These are phyloP conservation scores for Choloepus hoffmanni DNA, from an alignment of 2,113 vertebrate genomes.

Conservation along the genomic window DNA sequence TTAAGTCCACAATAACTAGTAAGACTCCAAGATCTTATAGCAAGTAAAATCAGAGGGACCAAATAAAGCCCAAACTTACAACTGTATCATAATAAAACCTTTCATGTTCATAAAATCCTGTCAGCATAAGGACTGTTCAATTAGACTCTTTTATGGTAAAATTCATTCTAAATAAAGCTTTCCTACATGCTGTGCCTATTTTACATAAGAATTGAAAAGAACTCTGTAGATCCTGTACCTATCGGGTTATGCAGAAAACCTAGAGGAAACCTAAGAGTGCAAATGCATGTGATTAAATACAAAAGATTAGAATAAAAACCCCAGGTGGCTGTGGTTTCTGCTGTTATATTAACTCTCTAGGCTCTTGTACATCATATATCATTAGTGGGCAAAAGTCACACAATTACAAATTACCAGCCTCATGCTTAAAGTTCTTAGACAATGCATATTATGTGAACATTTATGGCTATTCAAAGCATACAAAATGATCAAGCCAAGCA, in stretches of 20 bases:
- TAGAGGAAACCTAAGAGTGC: slow-evolving; percentile 46
- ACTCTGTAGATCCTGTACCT: slow-evolving; percentile 43
- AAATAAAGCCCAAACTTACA: slow-evolving; percentile 40
- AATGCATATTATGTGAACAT: not conserved
- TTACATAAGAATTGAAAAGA: slow-evolving; percentile 26
- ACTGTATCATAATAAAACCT: slow-evolving; percentile 23
- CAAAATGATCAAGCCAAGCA: not conserved
- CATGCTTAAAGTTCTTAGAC: slow-evolving; percentile 39
- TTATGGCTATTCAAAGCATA: not conserved
- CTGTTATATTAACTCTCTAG: slow-evolving; percentile 53
- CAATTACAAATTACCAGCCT: slow-evolving; percentile 56
- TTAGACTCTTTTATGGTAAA: slow-evolving; percentile 63
- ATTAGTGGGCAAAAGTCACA: slow-evolving; percentile 22
- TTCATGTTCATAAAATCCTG: not conserved
- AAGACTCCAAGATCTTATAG: not conserved
- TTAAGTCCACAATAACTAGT: not conserved
- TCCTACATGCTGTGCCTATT: slow-evolving; percentile 38
- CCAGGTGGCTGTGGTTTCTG: slow-evolving; percentile 14
- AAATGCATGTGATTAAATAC: slow-evolving; percentile 59
- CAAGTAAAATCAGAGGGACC: slow-evolving; percentile 39
- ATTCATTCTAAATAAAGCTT: slow-evolving; percentile 60
- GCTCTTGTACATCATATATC: slow-evolving; percentile 28
- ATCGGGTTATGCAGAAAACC: slow-evolving; percentile 61
- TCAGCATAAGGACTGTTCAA: slow-evolving; percentile 32
- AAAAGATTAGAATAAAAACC: slow-evolving; percentile 57